Evolutionary conservation across 1,140 invertebrate species (phyloP).

Genomic region (Zelostemma sp.): DNA sequence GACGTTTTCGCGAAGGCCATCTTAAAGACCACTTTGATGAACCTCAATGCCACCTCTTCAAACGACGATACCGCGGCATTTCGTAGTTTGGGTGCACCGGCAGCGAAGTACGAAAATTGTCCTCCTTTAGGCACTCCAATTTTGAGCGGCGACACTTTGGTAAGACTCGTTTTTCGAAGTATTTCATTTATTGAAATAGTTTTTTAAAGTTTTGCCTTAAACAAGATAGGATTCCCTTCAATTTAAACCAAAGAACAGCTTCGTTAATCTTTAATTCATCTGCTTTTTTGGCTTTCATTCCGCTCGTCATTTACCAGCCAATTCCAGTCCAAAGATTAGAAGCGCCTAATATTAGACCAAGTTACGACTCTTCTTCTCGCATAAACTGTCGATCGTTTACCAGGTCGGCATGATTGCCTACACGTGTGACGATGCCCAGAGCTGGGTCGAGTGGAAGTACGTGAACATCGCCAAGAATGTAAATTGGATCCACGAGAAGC

Average conservation of each 20-base stretch:
- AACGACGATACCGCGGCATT: conserved; percentile 4
- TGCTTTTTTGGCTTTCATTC: background rate
- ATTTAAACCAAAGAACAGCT: no score
- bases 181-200: background rate
- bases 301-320: no score
- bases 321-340: no score
- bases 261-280: background rate
- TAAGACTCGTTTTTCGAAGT: conserved; percentile 9
- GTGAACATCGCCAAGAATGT: conserved; percentile 47
- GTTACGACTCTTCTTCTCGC: background rate
- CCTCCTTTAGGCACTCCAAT: conserved; percentile 51
- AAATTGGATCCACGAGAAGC: conserved; percentile 47
- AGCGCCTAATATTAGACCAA: background rate
- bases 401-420: conserved; percentile 50
- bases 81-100: conserved; percentile 13
- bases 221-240: no score
- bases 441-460: conserved; percentile 54
- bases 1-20: conserved; percentile 22
- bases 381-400: conserved; percentile 13
- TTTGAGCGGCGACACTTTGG: conserved; percentile 36
- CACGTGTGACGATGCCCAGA: conserved; percentile 51
- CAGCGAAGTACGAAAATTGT: conserved; percentile 32
- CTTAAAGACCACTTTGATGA: background rate
- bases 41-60: background rate
- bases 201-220: background rate